Conservation (phyloP, 2,113 vertebrate species). For the Peucedramus taeniatus region DNA sequence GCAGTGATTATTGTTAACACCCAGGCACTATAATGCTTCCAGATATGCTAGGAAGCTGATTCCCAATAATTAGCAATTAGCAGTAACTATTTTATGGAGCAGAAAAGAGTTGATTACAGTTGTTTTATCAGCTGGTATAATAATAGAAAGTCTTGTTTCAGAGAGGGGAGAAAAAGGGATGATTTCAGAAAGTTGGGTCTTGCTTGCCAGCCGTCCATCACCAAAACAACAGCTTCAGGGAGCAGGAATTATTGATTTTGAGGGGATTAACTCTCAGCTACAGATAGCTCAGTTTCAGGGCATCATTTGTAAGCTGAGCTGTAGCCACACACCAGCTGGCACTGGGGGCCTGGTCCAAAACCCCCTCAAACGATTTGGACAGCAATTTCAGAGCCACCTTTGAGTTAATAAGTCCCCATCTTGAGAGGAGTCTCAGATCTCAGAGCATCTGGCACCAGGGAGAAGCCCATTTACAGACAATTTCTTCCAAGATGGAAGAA, state of each 20-base stretch:
- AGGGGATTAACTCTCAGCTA: conserved; percentile 53
- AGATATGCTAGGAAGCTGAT: conserved; percentile 14
- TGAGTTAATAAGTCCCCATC: neutral
- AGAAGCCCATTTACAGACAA: conserved; percentile 32
- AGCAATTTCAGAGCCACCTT: conserved; percentile 20
- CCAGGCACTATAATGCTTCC: neutral
- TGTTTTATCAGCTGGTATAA: conserved; percentile 52
- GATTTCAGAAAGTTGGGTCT: conserved; percentile 14
- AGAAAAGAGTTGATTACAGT: conserved; percentile 67
- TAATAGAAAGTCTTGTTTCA: conserved; percentile 6
- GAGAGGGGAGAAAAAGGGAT: neutral
- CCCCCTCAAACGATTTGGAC: neutral
- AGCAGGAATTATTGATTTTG: conserved; percentile 49
- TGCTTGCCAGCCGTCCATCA: conserved; percentile 17
- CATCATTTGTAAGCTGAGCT: conserved; percentile 2
- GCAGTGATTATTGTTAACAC: conserved; percentile 21
- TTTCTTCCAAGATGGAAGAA: conserved; percentile 14
- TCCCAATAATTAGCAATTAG: conserved; percentile 65
- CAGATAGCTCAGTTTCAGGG: conserved; percentile 32
- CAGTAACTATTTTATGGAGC: conserved; percentile 56
- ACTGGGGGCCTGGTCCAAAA: neutral
- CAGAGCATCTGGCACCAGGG: conserved; percentile 10
- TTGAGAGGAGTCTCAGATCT: neutral
- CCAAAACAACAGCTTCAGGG: neutral
- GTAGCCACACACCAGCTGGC: conserved; percentile 26